These are phyloP conservation scores for Ectobius pallidus DNA, from an alignment of 2,888 invertebrate genomes.

Conservation along the genomic window DNA sequence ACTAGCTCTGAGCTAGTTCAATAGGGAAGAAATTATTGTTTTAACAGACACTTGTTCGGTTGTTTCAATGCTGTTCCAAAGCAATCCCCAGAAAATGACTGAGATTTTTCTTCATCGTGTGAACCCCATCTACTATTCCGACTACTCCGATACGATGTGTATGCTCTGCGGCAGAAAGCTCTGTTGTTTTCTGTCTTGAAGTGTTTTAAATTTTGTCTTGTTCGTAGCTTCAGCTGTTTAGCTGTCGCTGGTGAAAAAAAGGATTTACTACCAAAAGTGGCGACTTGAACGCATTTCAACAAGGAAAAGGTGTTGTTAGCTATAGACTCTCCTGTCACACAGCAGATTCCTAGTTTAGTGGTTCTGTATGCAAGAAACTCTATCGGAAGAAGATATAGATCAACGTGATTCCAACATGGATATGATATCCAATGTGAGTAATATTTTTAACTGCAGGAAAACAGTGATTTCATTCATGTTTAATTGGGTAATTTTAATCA, in stretches of 20 bases:
- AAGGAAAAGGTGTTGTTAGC: background rate
- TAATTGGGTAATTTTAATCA: too few relatives aligned
- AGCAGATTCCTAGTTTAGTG: background rate
- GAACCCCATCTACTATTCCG: constrained; percentile 71
- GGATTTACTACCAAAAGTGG: background rate
- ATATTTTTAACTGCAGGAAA: too few relatives aligned
- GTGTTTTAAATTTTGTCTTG: background rate
- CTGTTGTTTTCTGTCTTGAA: constrained; percentile 33
- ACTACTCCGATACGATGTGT: constrained; percentile 66
- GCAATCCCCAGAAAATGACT: constrained; percentile 35
- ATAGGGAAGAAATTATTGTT: background rate
- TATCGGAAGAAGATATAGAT: constrained; percentile 13
- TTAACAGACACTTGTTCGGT: background rate
- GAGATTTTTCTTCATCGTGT: constrained; percentile 54
- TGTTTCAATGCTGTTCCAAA: constrained; percentile 26
- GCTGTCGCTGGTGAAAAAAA: background rate
- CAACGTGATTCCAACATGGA: constrained; percentile 56
- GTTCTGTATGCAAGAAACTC: background rate
- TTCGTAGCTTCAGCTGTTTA: background rate
- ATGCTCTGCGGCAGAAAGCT: constrained; percentile 28
- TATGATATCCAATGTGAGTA: constrained; percentile 65
- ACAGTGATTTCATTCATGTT: too few relatives aligned
- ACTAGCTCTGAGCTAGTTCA: background rate
- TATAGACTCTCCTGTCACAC: background rate
- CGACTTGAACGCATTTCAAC: background rate